These are phyloP conservation scores for Anthopleura sola DNA, from an alignment of 64 coral and sea anemone genomes.

Conservation along the genomic window DNA sequence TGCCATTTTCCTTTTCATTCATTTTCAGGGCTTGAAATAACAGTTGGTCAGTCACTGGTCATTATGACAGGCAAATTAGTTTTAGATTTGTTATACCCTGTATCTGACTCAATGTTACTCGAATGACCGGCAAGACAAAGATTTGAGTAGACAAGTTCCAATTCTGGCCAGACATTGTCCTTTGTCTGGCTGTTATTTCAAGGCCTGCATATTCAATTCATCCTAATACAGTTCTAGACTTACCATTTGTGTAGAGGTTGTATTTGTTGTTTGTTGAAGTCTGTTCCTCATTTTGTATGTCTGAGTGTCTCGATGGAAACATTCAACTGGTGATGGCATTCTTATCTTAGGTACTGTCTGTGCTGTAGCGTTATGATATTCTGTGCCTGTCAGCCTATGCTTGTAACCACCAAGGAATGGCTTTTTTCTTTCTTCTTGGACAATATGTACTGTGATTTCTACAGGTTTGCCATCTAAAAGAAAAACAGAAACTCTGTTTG, in stretches of 20 bases:
- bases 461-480: conserved; percentile 55
- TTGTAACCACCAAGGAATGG: conserved; percentile 89
- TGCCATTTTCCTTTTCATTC: too few relatives aligned
- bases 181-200: too few relatives aligned
- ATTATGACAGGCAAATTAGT: too few relatives aligned
- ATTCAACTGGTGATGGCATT: conserved; percentile 73
- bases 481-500: background rate
- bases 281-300: conserved; percentile 74
- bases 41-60: too few relatives aligned
- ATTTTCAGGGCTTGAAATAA: too few relatives aligned
- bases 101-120: too few relatives aligned
- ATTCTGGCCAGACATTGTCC: too few relatives aligned
- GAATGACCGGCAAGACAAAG: too few relatives aligned
- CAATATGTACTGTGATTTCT: conserved; percentile 69
- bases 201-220: background rate
- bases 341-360: conserved; percentile 92
- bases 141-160: too few relatives aligned
- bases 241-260: conserved; percentile 98
- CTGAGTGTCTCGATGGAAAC: conserved; percentile 93
- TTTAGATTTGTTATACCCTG: too few relatives aligned
- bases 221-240: background rate
- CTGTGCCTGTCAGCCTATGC: conserved; percentile 81
- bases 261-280: conserved; percentile 89
- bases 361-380: conserved; percentile 87
- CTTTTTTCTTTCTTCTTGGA: conserved; percentile 74